Percentiles rank a stretch among this genome's conserved stretches.
Evolutionary conservation across 2,113 vertebrate species (phyloP).

Genomic region (Phainopepla nitens): DNA sequence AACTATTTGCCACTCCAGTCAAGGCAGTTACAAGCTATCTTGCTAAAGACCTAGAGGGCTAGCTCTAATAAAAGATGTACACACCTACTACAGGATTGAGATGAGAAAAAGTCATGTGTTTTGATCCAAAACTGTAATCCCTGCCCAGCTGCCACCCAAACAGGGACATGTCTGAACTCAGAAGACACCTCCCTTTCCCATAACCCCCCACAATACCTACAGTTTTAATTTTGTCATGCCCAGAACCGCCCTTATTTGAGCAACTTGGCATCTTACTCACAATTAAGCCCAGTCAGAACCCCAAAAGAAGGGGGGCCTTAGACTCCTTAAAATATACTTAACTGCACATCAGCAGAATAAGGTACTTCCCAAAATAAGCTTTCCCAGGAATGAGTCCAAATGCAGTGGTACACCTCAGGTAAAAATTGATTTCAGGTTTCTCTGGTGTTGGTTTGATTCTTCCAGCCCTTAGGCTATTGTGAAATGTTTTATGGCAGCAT

Average conservation of each 20-base stretch:
- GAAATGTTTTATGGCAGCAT: background rate
- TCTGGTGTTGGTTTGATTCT: background rate
- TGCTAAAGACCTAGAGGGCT: background rate
- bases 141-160: slow-evolving; percentile 25
- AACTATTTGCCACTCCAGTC: background rate
- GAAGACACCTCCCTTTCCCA: background rate
- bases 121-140: background rate
- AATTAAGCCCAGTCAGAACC: background rate
- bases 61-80: background rate
- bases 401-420: background rate
- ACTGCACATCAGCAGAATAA: background rate
- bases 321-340: background rate
- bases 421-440: background rate
- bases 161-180: slow-evolving; percentile 38
- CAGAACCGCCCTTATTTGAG: slow-evolving; percentile 14
- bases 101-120: background rate
- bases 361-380: background rate
- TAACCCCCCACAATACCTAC: background rate
- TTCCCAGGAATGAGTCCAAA: background rate
- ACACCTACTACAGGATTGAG: background rate
- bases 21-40: background rate
- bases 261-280: background rate
- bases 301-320: background rate
- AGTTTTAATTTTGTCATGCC: background rate
- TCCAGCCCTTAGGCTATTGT: background rate